phyloP scores from a whole-genome alignment of 1,140 invertebrate species.

The Penaeus chinensis region DNA sequence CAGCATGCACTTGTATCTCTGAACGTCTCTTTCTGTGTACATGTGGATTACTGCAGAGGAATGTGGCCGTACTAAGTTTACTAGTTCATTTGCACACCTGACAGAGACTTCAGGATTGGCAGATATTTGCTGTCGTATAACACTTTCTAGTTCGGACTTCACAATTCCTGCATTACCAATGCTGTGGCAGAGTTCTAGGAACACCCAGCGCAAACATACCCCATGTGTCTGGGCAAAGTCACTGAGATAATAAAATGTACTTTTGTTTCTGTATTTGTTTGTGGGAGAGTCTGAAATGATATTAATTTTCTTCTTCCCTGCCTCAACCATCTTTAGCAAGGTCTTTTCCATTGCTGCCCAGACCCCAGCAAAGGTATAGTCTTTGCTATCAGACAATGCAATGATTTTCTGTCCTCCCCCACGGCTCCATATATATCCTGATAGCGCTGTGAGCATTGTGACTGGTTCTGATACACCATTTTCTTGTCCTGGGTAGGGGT shows the following conservation, averaged over 20 bases:
- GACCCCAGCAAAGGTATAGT: constrained; percentile 24
- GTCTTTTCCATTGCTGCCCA: constrained; percentile 31
- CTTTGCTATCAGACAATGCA: constrained; percentile 27
- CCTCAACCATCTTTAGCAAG: constrained; percentile 22
- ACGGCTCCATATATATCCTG: constrained; percentile 28
- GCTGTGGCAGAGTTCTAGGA: constrained; percentile 19
- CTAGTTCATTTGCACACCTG: not conserved
- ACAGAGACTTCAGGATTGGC: not conserved
- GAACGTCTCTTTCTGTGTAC: constrained; percentile 21
- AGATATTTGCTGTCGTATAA: constrained; percentile 10
- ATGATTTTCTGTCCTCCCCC: not conserved
- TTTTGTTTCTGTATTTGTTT: constrained; percentile 35
- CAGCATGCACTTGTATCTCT: constrained; percentile 29
- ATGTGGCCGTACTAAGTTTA: constrained; percentile 17
- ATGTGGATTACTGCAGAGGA: constrained; percentile 5
- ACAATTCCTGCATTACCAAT: constrained; percentile 27
- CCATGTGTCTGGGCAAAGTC: constrained; percentile 24
- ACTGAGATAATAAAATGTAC: constrained; percentile 35
- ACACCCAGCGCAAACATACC: constrained; percentile 40
- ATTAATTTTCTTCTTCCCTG: constrained; percentile 37
- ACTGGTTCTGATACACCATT: constrained; percentile 5
- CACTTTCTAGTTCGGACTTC: constrained; percentile 15
- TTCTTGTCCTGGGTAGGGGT: not conserved
- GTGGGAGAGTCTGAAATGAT: constrained; percentile 33
- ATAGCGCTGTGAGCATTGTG: constrained; percentile 10